Evolutionary conservation across 2,888 invertebrate species (phyloP), one percentile per base, ranked within the genome.

Genomic region (Volucella zonaria): DNA sequence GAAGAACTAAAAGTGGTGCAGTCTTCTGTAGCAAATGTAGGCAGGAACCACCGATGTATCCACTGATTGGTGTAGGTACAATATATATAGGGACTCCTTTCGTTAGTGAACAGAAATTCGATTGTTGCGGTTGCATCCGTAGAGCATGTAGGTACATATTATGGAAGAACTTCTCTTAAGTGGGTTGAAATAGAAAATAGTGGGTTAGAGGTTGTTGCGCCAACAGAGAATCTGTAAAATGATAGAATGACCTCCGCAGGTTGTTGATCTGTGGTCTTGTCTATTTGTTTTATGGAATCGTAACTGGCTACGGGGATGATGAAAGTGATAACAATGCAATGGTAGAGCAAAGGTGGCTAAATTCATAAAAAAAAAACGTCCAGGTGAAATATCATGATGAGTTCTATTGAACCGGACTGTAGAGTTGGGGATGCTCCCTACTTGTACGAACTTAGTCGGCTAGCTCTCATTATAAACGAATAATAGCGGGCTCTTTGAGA

Each of bases 121-220:
- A 62, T 70, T 75, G 43, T 70, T 54, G 68, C 70, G 49, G 59
- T 52, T 71, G 58, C 52, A 45, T 23, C 51, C 43, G 43, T 51
- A 15, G 12, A 18, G n/a, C 31, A 56, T 15, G 42, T 52, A 31
- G 14, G 49, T 18, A 23, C 2, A 23, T 23, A 56, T n/a, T n/a
- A 15, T 40, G 58, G 31, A 61, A 40, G 51, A 73, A 45, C 31
- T 31, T 31, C 31, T 31, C 43, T 62, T 70, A 82, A 79, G 82
- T 83, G 82, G 82, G 83, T 79, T 83, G 68, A 15, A 80, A 61
- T 74, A 61, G 75, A 67, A 83, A 70, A 79, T 71, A 81, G 81
- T 85, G 85, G 85, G 85, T 85, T 85, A 85, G 80, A 85, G 85
- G 85, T 85, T 85, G 81, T 73, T 85, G 81, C 68, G 75, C 80